Conservation (phyloP, 2,888 invertebrate species). For the Caenorhabditis sp. region DNA sequence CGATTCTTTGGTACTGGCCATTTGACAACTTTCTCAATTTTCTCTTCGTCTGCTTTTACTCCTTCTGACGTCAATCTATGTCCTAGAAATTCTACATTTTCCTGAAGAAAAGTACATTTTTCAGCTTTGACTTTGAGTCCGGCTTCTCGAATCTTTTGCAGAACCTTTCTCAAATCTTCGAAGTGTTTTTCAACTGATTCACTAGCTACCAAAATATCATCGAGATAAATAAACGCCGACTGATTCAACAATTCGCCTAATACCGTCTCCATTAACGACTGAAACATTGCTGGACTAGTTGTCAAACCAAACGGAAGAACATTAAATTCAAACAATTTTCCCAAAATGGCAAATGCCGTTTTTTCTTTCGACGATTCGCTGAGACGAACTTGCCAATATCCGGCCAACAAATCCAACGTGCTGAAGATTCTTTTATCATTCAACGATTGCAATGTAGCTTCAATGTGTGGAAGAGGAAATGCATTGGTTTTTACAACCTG, state of each 20-base stretch:
- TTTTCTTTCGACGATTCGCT: constrained; percentile 34
- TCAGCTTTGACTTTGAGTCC: constrained; percentile 9
- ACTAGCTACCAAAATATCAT: constrained; percentile 53
- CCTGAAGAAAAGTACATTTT: constrained; percentile 24
- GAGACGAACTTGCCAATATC: constrained; percentile 56
- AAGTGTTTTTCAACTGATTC: constrained; percentile 29
- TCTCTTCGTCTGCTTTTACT: constrained; percentile 12
- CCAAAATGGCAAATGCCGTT: constrained; percentile 50
- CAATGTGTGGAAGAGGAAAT: constrained; percentile 49
- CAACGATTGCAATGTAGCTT: constrained; percentile 34
- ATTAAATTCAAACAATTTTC: constrained; percentile 52
- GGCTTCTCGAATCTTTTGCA: constrained; percentile 7
- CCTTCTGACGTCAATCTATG: constrained; percentile 15
- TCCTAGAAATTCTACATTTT: constrained; percentile 32
- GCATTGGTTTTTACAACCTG: constrained; percentile 37
- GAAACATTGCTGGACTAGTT: constrained; percentile 57
- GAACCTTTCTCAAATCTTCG: constrained; percentile 23
- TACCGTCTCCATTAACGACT: constrained; percentile 48
- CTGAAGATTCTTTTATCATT: constrained; percentile 30
- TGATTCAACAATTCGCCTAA: constrained; percentile 17
- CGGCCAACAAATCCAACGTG: constrained; percentile 46
- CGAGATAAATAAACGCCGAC: constrained; percentile 40
- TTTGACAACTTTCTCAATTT: constrained; percentile 18
- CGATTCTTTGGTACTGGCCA: constrained; percentile 23
- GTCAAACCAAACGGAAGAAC: constrained; percentile 60